Evolutionary conservation across 2,113 vertebrate genomes (phyloP).

Genomic region (Agapornis roseicollis): DNA sequence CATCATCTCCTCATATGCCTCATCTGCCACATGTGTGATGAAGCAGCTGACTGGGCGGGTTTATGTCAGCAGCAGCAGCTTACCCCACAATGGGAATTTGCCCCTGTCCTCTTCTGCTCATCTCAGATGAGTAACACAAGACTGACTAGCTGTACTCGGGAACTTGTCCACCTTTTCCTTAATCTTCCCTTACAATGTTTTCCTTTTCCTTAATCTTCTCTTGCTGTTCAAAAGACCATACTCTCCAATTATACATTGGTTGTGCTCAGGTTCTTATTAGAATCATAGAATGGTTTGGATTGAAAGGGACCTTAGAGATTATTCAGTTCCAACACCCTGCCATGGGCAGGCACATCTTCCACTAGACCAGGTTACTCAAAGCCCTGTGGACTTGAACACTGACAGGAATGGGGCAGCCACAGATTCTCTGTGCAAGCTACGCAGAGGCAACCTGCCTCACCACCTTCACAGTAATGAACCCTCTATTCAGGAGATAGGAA

Average conservation of each 20-base stretch:
- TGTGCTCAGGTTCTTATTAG: not conserved
- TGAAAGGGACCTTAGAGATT: not conserved
- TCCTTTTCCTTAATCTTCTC: not conserved
- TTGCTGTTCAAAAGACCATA: not conserved
- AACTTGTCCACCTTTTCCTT: not conserved
- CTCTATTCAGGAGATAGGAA: not conserved
- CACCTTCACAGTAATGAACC: not conserved
- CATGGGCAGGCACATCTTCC: not conserved
- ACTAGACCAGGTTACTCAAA: not conserved
- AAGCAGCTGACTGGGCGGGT: not conserved
- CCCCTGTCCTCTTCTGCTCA: not conserved
- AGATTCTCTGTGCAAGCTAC: not conserved
- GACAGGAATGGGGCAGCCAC: not conserved
- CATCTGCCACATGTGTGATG: not conserved
- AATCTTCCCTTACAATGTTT: not conserved
- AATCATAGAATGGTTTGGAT: not conserved
- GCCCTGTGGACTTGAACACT: not conserved
- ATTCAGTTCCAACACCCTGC: not conserved
- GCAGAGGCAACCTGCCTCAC: not conserved
- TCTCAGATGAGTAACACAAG: not conserved
- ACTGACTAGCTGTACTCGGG: not conserved
- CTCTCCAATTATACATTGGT: not conserved
- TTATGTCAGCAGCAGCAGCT: not conserved
- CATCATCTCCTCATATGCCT: rapidly evolving
- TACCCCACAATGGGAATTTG: not conserved